Evolutionary conservation across 2,113 vertebrate genomes (phyloP), one percentile per base, ranked within the genome.

Genomic region (Sakesphorus luctuosus): DNA sequence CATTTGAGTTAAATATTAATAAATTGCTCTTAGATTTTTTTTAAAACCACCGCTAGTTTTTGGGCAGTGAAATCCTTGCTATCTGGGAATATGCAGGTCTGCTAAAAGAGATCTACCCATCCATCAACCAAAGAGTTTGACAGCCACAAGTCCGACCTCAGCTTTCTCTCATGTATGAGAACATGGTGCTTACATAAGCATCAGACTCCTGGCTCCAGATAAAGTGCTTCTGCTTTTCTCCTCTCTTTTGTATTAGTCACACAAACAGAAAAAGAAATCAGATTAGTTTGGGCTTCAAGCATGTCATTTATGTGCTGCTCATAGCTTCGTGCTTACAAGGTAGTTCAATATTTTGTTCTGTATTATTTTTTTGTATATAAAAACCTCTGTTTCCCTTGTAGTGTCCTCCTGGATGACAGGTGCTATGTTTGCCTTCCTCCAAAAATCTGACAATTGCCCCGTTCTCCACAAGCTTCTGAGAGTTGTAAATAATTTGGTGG

Each of bases 401-500:
- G 29, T 1, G 8, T 74, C 87, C 84, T 87, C 73, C 56, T 62
- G 10, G 11, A 62, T 89, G 80, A 94, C 84, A 92, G 50, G 61
- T 72, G 67, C 91, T 44, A 2, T 28, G 66, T 89, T 87, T 94
- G 86, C 65, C 58, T 84, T 87, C 66, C 73, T 72, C 49, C 3
- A 4, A 61, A 69, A 68, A 93, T 89, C 90, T 93, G 79, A 94
- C 76, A 84, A 92, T 33, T 87, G n/a, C 65, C 63, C 76, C 89
- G 1, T 36, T 72, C 69, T 81, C 89, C 19, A 6, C 52, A 50
- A 95, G 65, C 92, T 93, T 90, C 86, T 78, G 80, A 84, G 68
- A 81, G 33, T 8, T 13, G 26, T 92, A 95, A 96, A 95, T 95
- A 95, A 84, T 78, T 87, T 3, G 18, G 52, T 68, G 76, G 75